A percentile compares a stretch with the other conserved stretches of the same genome.
Conservation (phyloP, 2,797 vertebrate species). For the Hipposideros larvatus region DNA sequence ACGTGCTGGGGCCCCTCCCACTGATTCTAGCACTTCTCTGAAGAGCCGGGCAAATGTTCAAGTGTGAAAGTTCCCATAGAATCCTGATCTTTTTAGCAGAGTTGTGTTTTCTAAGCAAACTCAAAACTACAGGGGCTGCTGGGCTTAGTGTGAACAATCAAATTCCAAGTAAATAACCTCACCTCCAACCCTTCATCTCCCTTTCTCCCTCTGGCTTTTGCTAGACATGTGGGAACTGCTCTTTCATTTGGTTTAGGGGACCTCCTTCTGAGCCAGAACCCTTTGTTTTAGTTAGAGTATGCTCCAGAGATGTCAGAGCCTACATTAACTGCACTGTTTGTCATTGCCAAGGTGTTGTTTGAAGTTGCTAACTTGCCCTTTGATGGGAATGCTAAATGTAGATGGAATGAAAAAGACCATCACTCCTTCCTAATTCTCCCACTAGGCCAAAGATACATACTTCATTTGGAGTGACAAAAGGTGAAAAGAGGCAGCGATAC, state of each 20-base stretch:
- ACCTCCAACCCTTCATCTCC: background rate
- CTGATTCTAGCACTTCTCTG: constrained; percentile 71
- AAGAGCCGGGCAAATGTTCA: constrained; percentile 76
- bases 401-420: constrained; percentile 28
- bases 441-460: background rate
- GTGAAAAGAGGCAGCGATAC: background rate
- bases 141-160: constrained; percentile 63
- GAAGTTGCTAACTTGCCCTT: constrained; percentile 66
- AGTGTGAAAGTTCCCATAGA: constrained; percentile 79
- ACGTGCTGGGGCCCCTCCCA: constrained; percentile 30
- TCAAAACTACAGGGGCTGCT: constrained; percentile 68
- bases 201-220: constrained; percentile 36
- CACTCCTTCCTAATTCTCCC: background rate
- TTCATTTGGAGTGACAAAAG: background rate
- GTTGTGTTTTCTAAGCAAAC: constrained; percentile 76
- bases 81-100: constrained; percentile 43
- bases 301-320: constrained; percentile 18
- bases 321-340: constrained; percentile 11
- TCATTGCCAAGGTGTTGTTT: constrained; percentile 67
- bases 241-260: constrained; percentile 60
- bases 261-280: constrained; percentile 62
- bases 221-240: constrained; percentile 30
- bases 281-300: constrained; percentile 67
- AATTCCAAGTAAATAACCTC: constrained; percentile 63
- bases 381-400: constrained; percentile 57